Conservation (phyloP, 2,888 invertebrate genomes). For the Hetaerina titia region DNA sequence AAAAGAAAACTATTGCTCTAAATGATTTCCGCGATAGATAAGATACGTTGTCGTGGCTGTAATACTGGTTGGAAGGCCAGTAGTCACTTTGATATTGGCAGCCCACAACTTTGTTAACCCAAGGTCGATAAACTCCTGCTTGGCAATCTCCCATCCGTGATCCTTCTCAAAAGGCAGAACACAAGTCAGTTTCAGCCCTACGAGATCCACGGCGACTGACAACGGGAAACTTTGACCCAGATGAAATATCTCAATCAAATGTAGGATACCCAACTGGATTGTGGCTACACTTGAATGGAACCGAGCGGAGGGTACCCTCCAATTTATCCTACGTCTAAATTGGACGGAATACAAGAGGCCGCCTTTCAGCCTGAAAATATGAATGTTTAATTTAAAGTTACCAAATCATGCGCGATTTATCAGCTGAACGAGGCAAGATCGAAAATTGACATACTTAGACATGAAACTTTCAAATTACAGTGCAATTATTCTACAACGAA, state of each 20-base stretch:
- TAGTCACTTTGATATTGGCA: neutral
- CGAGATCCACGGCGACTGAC: neutral
- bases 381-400: neutral
- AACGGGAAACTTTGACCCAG: constrained; percentile 39
- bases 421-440: neutral
- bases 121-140: constrained; percentile 3
- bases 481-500: too few species aligned
- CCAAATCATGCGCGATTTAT: neutral
- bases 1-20: too few species aligned
- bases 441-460: neutral
- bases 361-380: neutral
- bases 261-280: neutral
- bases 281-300: neutral
- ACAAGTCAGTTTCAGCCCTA: neutral
- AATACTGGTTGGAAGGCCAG: neutral
- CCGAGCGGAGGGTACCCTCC: neutral
- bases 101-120: neutral
- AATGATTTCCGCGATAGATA: too few species aligned
- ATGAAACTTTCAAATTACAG: too few species aligned
- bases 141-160: neutral
- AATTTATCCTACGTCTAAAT: neutral
- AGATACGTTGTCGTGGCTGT: neutral
- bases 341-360: neutral
- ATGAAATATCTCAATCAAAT: constrained; percentile 1
- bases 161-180: neutral